Percentiles rank a stretch among this genome's conserved stretches.
These are phyloP conservation scores for Phymanthus crucifer DNA, from an alignment of 92 coral and sea anemone genomes.

Conservation along the genomic window DNA sequence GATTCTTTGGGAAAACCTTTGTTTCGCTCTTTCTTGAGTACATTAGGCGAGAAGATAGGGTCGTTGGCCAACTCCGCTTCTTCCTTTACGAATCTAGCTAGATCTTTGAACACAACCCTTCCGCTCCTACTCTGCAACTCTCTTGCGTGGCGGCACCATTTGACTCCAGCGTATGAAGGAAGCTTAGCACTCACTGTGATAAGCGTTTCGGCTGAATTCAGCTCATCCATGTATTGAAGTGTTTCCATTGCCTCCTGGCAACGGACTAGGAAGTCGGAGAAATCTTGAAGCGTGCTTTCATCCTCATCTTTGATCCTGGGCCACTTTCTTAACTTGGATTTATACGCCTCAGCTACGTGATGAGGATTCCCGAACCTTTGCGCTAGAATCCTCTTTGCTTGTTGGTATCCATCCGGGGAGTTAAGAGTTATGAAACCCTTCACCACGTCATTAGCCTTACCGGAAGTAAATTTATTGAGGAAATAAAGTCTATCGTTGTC, in stretches of 20 bases:
- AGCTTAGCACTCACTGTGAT: constrained; percentile 37
- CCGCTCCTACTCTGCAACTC: constrained; percentile 28
- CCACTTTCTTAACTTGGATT: constrained; percentile 37
- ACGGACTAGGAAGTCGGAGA: constrained; percentile 49
- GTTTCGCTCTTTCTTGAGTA: constrained; percentile 26
- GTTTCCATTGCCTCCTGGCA: constrained; percentile 54
- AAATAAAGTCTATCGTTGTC: constrained; percentile 48
- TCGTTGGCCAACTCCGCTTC: constrained; percentile 62
- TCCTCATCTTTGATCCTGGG: constrained; percentile 48
- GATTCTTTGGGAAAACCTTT: too few species aligned
- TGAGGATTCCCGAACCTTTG: constrained; percentile 50
- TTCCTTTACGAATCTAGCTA: constrained; percentile 41
- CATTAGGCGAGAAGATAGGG: constrained; percentile 56
- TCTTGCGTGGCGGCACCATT: constrained; percentile 49
- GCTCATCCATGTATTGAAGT: constrained; percentile 33
- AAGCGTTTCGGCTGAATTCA: constrained; percentile 40
- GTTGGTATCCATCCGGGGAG: constrained; percentile 41
- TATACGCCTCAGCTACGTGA: constrained; percentile 46
- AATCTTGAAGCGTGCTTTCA: constrained; percentile 46
- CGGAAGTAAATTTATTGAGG: constrained; percentile 53
- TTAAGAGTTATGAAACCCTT: constrained; percentile 50
- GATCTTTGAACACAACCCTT: constrained; percentile 18
- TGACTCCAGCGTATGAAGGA: constrained; percentile 45
- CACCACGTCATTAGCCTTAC: constrained; percentile 53
- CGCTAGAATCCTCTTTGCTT: constrained; percentile 29